A percentile compares a stretch with the other conserved stretches of the same genome.
phyloP scores from a whole-genome alignment of 2,888 invertebrate genomes.

The Lasioglossum oenotherae region DNA sequence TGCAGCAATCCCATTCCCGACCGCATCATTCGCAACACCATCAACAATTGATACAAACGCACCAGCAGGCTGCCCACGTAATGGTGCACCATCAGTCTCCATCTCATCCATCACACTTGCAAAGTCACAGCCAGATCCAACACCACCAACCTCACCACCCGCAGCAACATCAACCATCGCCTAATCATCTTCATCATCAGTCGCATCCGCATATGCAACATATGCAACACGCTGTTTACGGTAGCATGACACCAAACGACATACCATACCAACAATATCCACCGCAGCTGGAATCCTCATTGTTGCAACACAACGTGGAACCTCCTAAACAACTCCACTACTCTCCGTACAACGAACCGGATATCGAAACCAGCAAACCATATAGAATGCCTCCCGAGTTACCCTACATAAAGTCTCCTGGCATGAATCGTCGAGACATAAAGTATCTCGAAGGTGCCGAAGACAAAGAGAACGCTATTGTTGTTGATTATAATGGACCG shows the following conservation, averaged over 20 bases:
- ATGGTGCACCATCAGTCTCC: conserved; percentile 67
- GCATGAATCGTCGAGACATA: conserved; percentile 81
- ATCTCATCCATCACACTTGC: conserved; percentile 63
- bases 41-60: conserved; percentile 58
- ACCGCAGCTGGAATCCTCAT: conserved; percentile 63
- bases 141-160: conserved; percentile 76
- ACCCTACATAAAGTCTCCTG: conserved; percentile 82
- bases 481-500: conserved; percentile 77
- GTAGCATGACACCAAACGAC: conserved; percentile 68
- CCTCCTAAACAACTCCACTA: conserved; percentile 78
- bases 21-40: conserved; percentile 68
- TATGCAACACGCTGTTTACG: conserved; percentile 75
- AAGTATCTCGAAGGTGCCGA: conserved; percentile 82
- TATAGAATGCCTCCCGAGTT: conserved; percentile 81
- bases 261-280: conserved; percentile 75
- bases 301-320: conserved; percentile 72
- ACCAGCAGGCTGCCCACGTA: conserved; percentile 66
- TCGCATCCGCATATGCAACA: conserved; percentile 69
- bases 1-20: conserved; percentile 83
- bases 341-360: conserved; percentile 74
- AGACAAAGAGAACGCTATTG: conserved; percentile 81
- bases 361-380: conserved; percentile 75
- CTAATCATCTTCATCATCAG: conserved; percentile 66
- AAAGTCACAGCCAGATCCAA: conserved; percentile 67
- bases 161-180: conserved; percentile 63